A percentile compares a stretch with the other conserved stretches of the same genome.
phyloP scores from a whole-genome alignment of 2,888 invertebrate species.

The Hartigia nigra region DNA sequence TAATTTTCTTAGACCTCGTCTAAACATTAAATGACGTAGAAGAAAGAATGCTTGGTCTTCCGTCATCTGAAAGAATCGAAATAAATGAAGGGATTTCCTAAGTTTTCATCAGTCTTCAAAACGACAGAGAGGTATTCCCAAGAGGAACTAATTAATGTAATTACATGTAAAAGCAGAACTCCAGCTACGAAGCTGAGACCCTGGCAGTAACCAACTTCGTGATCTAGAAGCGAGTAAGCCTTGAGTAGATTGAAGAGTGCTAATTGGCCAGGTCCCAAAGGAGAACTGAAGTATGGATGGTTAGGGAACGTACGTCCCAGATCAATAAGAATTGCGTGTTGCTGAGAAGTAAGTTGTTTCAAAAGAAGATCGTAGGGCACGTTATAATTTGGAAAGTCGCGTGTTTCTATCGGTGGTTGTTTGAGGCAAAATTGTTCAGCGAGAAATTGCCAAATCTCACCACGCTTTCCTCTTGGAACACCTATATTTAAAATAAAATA shows the following conservation, averaged over 20 bases:
- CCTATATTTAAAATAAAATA: conserved; percentile 67
- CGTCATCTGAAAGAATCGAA: conserved; percentile 82
- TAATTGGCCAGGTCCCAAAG: conserved; percentile 92
- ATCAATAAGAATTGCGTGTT: conserved; percentile 96
- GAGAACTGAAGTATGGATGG: conserved; percentile 92
- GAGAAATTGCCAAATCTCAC: conserved; percentile 93
- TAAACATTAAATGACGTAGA: conserved; percentile 91
- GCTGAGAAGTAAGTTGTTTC: conserved; percentile 91
- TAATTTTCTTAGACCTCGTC: conserved; percentile 86
- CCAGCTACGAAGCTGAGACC: conserved; percentile 97
- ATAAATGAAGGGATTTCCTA: conserved; percentile 16
- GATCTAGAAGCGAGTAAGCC: conserved; percentile 94
- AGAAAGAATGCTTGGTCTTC: conserved; percentile 91
- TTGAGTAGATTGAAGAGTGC: conserved; percentile 94
- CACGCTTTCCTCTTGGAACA: conserved; percentile 85
- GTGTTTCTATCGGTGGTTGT: conserved; percentile 77
- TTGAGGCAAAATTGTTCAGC: conserved; percentile 84
- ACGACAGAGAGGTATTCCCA: conserved; percentile 2
- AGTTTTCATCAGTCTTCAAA: background rate
- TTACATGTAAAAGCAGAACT: conserved; percentile 90
- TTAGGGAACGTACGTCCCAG: conserved; percentile 94
- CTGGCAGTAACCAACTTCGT: conserved; percentile 96
- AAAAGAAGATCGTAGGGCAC: conserved; percentile 83
- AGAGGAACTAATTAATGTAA: conserved; percentile 55
- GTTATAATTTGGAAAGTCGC: conserved; percentile 79